A percentile compares a stretch with the other conserved stretches of the same genome.
These are phyloP conservation scores for Hycleus cichorii DNA, from an alignment of 1,140 invertebrate species.

Conservation along the genomic window DNA sequence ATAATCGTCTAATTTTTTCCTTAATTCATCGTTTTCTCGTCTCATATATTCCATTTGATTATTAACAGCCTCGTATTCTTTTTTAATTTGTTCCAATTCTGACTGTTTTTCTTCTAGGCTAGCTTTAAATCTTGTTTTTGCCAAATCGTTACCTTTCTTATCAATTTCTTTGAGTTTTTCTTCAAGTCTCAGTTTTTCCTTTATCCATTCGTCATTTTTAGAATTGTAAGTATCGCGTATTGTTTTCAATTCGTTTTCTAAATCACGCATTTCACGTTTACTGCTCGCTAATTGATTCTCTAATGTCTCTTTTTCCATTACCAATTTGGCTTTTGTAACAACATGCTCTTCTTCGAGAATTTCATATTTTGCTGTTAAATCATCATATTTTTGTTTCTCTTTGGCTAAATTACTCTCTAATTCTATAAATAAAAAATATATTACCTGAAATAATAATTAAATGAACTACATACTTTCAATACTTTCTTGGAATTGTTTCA, in stretches of 20 bases:
- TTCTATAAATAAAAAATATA: slow-evolving; percentile 43
- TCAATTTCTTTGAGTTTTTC: slow-evolving; percentile 60
- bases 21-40: slow-evolving; percentile 73
- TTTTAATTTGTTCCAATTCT: slow-evolving; percentile 64
- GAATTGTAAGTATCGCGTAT: slow-evolving; percentile 59
- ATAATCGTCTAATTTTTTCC: slow-evolving; percentile 75
- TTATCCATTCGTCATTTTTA: slow-evolving; percentile 63
- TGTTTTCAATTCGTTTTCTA: slow-evolving; percentile 58
- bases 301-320: slow-evolving; percentile 67
- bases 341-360: slow-evolving; percentile 76
- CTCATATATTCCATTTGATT: slow-evolving; percentile 63
- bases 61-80: slow-evolving; percentile 61
- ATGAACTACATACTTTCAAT: slow-evolving; percentile 51
- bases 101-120: slow-evolving; percentile 65
- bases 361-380: slow-evolving; percentile 73
- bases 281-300: slow-evolving; percentile 45
- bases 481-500: slow-evolving; percentile 59
- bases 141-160: slow-evolving; percentile 53
- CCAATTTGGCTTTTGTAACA: slow-evolving; percentile 66
- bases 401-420: slow-evolving; percentile 56
- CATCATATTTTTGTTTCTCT: slow-evolving; percentile 67
- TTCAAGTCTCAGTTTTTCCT: slow-evolving; percentile 62
- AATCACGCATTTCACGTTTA: slow-evolving; percentile 51
- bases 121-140: slow-evolving; percentile 58
- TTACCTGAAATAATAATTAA: slow-evolving; percentile 18